phyloP scores from a whole-genome alignment of 2,888 invertebrate genomes.

The Dryadula phaetusa region DNA sequence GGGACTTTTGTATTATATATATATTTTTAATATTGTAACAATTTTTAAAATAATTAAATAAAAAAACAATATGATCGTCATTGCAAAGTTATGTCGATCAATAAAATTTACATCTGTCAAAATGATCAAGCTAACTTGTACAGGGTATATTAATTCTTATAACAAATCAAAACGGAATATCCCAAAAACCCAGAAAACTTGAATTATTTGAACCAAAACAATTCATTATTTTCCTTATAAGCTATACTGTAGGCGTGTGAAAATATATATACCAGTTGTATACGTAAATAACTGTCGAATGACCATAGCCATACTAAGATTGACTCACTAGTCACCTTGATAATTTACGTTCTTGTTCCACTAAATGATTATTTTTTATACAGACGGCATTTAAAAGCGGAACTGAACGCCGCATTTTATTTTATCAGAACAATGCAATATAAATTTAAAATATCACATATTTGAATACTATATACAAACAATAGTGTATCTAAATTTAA shows the following conservation, averaged over 20 bases:
- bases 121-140: not conserved
- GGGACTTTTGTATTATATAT: no score
- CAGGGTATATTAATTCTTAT: not conserved
- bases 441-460: no score
- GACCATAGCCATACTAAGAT: conserved; percentile 24
- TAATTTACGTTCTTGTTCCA: conserved; percentile 6
- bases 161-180: not conserved
- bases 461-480: no score
- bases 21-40: no score
- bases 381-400: not conserved
- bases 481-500: no score
- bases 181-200: not conserved
- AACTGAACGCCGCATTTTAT: no score
- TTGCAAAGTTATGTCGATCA: no score
- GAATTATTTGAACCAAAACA: not conserved
- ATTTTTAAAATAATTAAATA: no score
- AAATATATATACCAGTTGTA: conserved; percentile 23
- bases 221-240: conserved; percentile 18
- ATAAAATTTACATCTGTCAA: no score
- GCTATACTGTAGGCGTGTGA: conserved; percentile 6
- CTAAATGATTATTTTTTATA: conserved; percentile 29
- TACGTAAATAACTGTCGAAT: conserved; percentile 25
- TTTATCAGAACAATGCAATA: no score
- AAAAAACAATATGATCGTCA: no score
- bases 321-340: conserved; percentile 26